Evolutionary conservation across 2,797 vertebrate species (phyloP), one percentile per base, ranked within the genome.

Genomic region (Rhynchotus rufescens): DNA sequence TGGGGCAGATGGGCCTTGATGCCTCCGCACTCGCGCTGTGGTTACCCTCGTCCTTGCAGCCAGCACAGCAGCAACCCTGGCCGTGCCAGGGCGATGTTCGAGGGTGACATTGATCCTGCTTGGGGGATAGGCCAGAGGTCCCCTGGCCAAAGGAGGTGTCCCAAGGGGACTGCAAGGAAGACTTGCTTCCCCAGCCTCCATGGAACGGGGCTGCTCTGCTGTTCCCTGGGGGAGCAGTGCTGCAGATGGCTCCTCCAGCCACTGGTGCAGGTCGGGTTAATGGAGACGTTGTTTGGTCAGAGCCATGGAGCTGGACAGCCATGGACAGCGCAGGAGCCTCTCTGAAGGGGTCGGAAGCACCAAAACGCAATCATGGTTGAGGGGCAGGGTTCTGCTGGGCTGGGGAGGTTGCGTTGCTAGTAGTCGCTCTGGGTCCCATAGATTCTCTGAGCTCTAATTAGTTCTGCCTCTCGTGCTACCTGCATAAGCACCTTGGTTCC

Each of bases 391-490:
- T 8, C 38, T 25, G 52, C 21, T 26, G 52, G 52, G 30, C 22
- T 3, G 10, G 40, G 26, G 26, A 6, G 2, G 19, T 92, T 64
- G 93, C 91, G 91, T 93, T 96, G 96, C 97, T 83, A 80, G 9
- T 93, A 96, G 97, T 97, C 93, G 93, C 94, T 98, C 96, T 95
- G 97, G 97, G 98, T 98, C 98, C 54, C 85, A 96, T 71, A 97
- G 94, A 97, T 88, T 93, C 96, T 88, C 79, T 76, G 28, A 92
- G 75, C 21, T 68, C 95, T 36, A 23, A 65, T 47, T 86, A 87
- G 93, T 76, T 95, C 97, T 97, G 94, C 21, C 81, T 83, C 94
- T 95, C 93, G 97, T 96, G 97, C 95, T 97, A 98, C 94, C 96
- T 97, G 97, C 98, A 98, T 98, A 98, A 94, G 97, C 97, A 86